phyloP scores from a whole-genome alignment of 92 coral and sea anemone genomes.

The Epizoanthus ramosus region DNA sequence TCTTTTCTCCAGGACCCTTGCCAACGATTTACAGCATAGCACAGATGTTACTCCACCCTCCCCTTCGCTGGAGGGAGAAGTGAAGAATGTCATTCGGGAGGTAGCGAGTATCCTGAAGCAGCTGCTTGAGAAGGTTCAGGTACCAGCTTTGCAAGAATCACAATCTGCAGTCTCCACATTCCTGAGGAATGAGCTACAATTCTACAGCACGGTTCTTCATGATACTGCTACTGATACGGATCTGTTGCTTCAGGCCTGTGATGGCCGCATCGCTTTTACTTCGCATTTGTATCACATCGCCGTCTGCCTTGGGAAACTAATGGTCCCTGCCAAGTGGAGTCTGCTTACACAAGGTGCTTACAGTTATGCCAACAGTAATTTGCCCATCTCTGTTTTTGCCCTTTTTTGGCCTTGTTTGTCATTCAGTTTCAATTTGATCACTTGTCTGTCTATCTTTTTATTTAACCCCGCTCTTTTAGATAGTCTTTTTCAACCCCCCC shows the following conservation, averaged over 20 bases:
- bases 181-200: conserved; percentile 58
- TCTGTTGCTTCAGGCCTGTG: conserved; percentile 59
- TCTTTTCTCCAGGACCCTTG: conserved; percentile 9
- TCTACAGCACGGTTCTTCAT: conserved; percentile 33
- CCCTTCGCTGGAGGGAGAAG: conserved; percentile 8
- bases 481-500: too few relatives aligned
- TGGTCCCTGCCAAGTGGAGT: conserved; percentile 59
- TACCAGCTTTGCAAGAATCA: conserved; percentile 11
- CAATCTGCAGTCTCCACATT: conserved; percentile 53
- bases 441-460: too few relatives aligned
- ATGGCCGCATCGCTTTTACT: conserved; percentile 62
- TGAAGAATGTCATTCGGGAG: neutral
- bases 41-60: conserved; percentile 11
- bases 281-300: conserved; percentile 58
- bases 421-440: neutral
- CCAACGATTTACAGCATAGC: conserved; percentile 32
- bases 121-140: neutral
- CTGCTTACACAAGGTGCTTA: conserved; percentile 9
- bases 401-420: neutral
- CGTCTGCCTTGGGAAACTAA: conserved; percentile 43
- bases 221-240: conserved; percentile 38
- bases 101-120: neutral
- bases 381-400: neutral
- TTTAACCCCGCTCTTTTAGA: too few relatives aligned
- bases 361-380: neutral